These are phyloP conservation scores for Sericinus montela DNA, from an alignment of 2,888 invertebrate genomes.

Conservation along the genomic window DNA sequence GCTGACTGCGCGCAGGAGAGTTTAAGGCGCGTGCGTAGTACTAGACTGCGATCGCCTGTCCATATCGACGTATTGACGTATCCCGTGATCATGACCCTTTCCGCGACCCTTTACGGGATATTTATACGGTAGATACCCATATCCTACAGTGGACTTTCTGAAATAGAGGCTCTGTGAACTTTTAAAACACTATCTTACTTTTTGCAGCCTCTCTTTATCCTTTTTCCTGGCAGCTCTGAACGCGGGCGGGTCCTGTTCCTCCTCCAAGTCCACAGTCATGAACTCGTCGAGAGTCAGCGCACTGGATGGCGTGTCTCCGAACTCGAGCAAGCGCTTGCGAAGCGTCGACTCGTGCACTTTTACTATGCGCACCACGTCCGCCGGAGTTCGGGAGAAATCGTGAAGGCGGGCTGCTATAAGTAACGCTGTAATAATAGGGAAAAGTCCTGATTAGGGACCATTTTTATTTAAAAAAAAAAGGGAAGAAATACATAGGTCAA, in stretches of 20 bases:
- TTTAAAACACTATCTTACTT: conserved; percentile 60
- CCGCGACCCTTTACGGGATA: no score
- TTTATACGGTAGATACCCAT: no score
- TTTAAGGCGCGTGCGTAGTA: no score
- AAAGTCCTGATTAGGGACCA: no score
- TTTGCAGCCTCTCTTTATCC: conserved; percentile 90
- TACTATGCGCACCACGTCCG: conserved; percentile 95
- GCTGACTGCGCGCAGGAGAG: no score
- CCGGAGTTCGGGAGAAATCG: conserved; percentile 91
- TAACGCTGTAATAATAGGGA: conserved; percentile 81
- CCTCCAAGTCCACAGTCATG: conserved; percentile 96
- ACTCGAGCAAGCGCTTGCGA: conserved; percentile 94
- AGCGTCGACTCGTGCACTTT: conserved; percentile 97
- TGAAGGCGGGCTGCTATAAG: conserved; percentile 96
- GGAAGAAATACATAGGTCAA: no score
- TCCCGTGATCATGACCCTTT: no score
- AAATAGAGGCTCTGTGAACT: no score
- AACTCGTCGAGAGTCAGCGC: conserved; percentile 97
- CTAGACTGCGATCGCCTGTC: no score
- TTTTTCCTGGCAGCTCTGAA: conserved; percentile 94
- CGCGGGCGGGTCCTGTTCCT: conserved; percentile 97
- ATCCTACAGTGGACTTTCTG: no score
- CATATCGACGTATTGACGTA: no score
- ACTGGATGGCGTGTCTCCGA: conserved; percentile 97
- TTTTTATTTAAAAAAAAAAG: no score